A percentile compares a stretch with the other conserved stretches of the same genome.
These are phyloP conservation scores for Daphoenositta chrysoptera DNA, from an alignment of 2,113 vertebrate genomes.

Conservation along the genomic window DNA sequence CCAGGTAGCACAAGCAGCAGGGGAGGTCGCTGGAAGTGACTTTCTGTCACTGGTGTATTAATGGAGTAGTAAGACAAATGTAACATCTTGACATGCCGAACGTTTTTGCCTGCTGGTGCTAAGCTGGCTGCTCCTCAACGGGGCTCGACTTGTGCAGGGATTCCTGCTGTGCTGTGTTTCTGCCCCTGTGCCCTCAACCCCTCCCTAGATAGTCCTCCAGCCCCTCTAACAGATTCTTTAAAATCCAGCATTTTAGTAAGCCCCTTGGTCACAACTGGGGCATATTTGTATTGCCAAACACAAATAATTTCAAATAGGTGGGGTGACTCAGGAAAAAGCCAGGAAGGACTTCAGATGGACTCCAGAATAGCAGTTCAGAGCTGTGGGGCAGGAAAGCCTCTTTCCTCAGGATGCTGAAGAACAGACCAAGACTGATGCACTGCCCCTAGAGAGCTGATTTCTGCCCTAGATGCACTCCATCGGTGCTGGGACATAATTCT, in stretches of 20 bases:
- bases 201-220: accelerated
- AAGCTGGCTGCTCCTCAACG: neutral
- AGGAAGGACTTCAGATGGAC: neutral
- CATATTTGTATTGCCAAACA: neutral
- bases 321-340: accelerated
- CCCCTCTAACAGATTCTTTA: neutral
- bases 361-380: neutral
- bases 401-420: neutral
- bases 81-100: neutral
- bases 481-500: neutral
- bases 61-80: neutral
- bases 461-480: neutral
- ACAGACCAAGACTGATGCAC: accelerated
- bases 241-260: neutral
- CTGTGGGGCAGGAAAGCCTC: neutral
- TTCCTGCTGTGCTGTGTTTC: neutral
- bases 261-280: neutral
- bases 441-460: neutral
- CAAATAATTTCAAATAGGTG: neutral
- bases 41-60: slow-evolving; percentile 39
- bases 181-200: accelerated
- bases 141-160: accelerated
- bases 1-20: slow-evolving; percentile 17
- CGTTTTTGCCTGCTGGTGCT: slow-evolving; percentile 23
- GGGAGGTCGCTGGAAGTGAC: slow-evolving; percentile 29